A percentile compares a stretch with the other conserved stretches of the same genome.
Conservation (phyloP, 2,113 vertebrate species). For the Myocastor coypus region DNA sequence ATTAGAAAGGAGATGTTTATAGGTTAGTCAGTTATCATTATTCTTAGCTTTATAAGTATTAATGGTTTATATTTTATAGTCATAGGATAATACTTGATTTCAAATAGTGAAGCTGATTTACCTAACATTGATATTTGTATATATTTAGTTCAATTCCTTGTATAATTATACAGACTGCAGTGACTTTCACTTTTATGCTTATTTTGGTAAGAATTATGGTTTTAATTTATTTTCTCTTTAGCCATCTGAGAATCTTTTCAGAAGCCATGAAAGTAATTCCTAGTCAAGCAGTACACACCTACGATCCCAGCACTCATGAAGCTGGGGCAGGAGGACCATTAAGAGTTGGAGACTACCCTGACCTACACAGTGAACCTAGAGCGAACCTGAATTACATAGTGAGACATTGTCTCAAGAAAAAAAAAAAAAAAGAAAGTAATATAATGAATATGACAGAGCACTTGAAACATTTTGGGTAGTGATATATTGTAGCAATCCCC, state of each 20-base stretch:
- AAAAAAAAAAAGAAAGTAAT: neutral
- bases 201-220: conserved; percentile 37
- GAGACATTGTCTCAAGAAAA: too few species aligned
- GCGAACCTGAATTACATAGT: too few species aligned
- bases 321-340: too few species aligned
- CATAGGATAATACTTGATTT: conserved; percentile 61
- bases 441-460: neutral
- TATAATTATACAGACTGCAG: neutral
- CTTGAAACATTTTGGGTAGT: neutral
- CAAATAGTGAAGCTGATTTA: conserved; percentile 20
- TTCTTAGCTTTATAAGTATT: conserved; percentile 78
- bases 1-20: conserved; percentile 68
- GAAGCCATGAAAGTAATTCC: neutral
- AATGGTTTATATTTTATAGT: conserved; percentile 70
- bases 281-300: too few species aligned
- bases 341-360: too few species aligned
- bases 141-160: neutral
- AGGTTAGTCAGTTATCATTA: conserved; percentile 75
- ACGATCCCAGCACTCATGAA: too few species aligned
- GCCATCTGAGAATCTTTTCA: conserved; percentile 7
- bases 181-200: neutral
- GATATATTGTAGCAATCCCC: neutral
- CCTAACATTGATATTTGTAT: neutral
- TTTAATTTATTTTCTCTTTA: neutral
- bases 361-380: too few species aligned